phyloP scores from a whole-genome alignment of 1,140 invertebrate species.

The Sinella curviseta region DNA sequence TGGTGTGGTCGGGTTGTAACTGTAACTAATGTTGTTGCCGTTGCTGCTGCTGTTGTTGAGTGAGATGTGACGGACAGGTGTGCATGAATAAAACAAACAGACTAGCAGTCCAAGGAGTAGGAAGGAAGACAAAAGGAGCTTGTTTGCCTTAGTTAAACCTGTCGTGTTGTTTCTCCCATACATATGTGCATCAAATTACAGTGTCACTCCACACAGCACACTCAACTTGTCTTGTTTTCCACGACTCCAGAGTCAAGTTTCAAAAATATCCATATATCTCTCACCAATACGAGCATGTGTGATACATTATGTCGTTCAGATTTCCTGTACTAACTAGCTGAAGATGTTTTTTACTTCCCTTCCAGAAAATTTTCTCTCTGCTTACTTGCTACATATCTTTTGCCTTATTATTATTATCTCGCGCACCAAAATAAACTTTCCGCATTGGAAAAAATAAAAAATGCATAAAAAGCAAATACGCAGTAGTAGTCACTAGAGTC shows the following conservation, averaged over 20 bases:
- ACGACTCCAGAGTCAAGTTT: too few relatives aligned
- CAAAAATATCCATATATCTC: too few relatives aligned
- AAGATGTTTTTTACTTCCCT: not conserved
- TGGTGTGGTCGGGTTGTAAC: not conserved
- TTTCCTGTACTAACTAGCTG: not conserved
- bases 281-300: too few relatives aligned
- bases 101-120: not conserved
- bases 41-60: not conserved
- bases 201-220: not conserved
- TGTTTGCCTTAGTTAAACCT: not conserved
- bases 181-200: not conserved
- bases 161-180: not conserved
- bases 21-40: not conserved
- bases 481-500: not conserved
- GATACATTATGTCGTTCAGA: too few relatives aligned
- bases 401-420: not conserved
- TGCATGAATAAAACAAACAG: slow-evolving; percentile 23
- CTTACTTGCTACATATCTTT: too few relatives aligned
- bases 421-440: not conserved
- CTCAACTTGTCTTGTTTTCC: not conserved
- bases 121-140: not conserved
- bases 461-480: not conserved
- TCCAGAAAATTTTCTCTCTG: not conserved
- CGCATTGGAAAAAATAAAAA: not conserved
- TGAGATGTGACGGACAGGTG: slow-evolving; percentile 16